Base-by-base conservation (phyloP, 2,888 invertebrate species). In the Teleiodes luculella region DNA sequence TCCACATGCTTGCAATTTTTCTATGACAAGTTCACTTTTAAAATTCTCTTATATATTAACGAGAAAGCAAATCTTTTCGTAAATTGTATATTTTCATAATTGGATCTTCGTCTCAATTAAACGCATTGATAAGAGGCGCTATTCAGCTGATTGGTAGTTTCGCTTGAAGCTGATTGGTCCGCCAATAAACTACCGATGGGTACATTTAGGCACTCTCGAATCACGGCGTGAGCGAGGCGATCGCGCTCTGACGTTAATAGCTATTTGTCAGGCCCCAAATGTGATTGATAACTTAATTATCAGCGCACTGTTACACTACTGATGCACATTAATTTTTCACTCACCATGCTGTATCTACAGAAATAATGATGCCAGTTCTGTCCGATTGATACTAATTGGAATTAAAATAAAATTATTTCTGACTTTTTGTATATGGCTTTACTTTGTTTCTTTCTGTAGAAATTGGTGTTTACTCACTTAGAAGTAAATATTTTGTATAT, bases 181-280 rank as follows among this genome's bases (percentile, higher is more conserved):
- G 64, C 67, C 77, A 78, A 80, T 82, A 82, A 81, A 75, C 70
- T 72, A 76, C 70, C 69, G 72, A 78, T 77, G 76, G 64, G 67
- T 66, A 66, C 65, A 72, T 73, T 70, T 65, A 60, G 59, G 62
- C 62, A 55, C 62, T 65, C 67, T 71, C 70, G 67, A 65, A 67
- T 64, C 68, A 48, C 61, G 62, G 59, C 62, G 39, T 20, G 43
- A 6, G 66, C 55, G 67, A 68, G 71, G 72, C 78, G 79, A 84
- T 82, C 73, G 72, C 76, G 74, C 75, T 68, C 68, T 69, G 71
- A 76, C 81, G 74, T 79, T 80, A 83, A 86, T 78, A 75, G 80
- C 80, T 79, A 82, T 86, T 84, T 85, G 83, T 84, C 86, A 82
- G 68, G 79, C 80, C 78, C 74, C 57, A 71, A 77, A 78, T 68